A percentile compares a stretch with the other conserved stretches of the same genome.
Conservation (phyloP, 2,113 vertebrate species). For the Clarias macrocephalus region DNA sequence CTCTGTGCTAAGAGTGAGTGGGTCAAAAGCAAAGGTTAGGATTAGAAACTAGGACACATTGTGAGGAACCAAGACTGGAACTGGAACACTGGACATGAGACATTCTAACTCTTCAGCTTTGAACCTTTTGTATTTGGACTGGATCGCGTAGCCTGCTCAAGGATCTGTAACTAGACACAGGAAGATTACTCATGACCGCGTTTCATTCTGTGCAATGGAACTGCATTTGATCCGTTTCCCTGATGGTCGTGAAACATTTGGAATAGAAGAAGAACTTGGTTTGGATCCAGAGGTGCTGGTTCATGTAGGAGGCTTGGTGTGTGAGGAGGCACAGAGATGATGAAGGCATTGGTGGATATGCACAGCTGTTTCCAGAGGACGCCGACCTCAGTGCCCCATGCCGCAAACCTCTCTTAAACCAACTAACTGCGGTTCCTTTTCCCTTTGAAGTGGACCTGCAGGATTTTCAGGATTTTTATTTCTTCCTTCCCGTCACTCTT, state of each 20-base stretch:
- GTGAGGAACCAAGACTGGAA: not conserved
- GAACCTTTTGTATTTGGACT: not conserved
- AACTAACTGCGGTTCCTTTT: slow-evolving; percentile 7
- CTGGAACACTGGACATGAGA: not conserved
- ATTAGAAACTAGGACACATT: not conserved
- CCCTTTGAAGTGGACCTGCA: slow-evolving; percentile 52
- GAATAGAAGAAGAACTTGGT: not conserved
- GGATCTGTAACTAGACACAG: not conserved
- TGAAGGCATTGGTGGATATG: slow-evolving; percentile 8
- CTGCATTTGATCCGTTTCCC: not conserved
- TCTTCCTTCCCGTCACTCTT: slow-evolving; percentile 20
- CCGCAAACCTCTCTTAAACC: slow-evolving; percentile 38
- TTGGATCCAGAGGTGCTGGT: not conserved
- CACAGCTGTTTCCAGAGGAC: slow-evolving; percentile 50
- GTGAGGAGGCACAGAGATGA: not conserved
- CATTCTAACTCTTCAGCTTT: not conserved
- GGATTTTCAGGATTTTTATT: slow-evolving; percentile 43
- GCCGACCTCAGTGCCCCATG: slow-evolving; percentile 34
- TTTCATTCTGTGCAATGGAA: not conserved
- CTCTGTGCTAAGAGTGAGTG: not conserved
- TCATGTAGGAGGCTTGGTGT: not conserved
- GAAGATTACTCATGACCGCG: not conserved
- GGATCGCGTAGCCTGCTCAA: not conserved
- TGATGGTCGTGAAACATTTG: not conserved
- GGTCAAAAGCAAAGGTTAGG: not conserved